A percentile compares a stretch with the other conserved stretches of the same genome.
These are phyloP conservation scores for Carposina sasakii DNA, from an alignment of 1,140 invertebrate species.

Conservation along the genomic window DNA sequence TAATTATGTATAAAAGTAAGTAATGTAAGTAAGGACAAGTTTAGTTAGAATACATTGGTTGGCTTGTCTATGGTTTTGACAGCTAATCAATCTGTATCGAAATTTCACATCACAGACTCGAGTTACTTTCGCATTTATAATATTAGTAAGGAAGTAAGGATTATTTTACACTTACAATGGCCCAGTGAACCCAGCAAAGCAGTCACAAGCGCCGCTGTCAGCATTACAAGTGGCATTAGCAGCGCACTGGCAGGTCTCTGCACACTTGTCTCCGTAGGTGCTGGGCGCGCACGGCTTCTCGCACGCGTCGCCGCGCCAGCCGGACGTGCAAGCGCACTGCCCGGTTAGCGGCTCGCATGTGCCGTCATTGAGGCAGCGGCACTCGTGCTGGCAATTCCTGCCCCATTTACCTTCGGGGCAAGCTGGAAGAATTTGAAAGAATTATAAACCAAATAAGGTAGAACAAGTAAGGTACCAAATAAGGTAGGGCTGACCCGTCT, in stretches of 20 bases:
- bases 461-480: too few species aligned
- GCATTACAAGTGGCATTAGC: conserved; percentile 88
- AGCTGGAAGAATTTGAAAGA: too few species aligned
- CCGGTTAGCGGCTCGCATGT: conserved; percentile 86
- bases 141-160: too few species aligned
- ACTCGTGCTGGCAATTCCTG: conserved; percentile 80
- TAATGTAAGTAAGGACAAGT: too few species aligned
- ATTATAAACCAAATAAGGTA: too few species aligned
- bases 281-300: conserved; percentile 81
- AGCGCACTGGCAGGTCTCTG: conserved; percentile 85
- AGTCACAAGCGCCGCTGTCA: conserved; percentile 79
- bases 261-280: conserved; percentile 84
- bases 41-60: too few species aligned
- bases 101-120: too few species aligned
- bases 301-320: conserved; percentile 77
- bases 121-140: too few species aligned
- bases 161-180: conserved; percentile 65
- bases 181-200: conserved; percentile 80
- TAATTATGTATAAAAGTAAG: too few species aligned
- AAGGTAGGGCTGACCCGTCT: too few species aligned
- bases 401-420: conserved; percentile 85
- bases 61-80: too few species aligned
- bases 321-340: conserved; percentile 78
- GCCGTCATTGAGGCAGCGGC: conserved; percentile 91
- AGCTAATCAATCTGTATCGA: too few species aligned